phyloP scores from a whole-genome alignment of 2,797 vertebrate species.

The Hirundo rustica region DNA sequence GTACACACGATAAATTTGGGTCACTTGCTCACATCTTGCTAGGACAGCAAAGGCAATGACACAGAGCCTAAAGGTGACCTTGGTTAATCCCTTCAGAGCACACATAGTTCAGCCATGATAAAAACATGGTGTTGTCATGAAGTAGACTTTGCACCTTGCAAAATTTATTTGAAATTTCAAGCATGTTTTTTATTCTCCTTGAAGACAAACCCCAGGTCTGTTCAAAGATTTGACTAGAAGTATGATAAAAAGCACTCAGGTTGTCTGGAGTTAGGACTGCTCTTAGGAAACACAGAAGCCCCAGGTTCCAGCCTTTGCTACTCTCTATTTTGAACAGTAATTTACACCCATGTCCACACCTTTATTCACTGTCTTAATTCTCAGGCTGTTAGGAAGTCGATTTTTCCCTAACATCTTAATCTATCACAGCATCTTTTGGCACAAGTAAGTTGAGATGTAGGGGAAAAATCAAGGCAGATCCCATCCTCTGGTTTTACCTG shows the following conservation, averaged over 20 bases:
- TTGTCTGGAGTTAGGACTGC: background rate
- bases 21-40: background rate
- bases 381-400: background rate
- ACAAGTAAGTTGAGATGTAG: background rate
- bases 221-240: background rate
- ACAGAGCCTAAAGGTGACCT: background rate
- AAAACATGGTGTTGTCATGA: background rate
- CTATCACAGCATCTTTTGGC: background rate
- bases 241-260: background rate
- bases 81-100: background rate
- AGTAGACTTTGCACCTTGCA: background rate
- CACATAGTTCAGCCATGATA: background rate
- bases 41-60: background rate
- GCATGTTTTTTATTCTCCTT: background rate
- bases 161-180: background rate
- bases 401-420: background rate
- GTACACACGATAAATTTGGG: background rate
- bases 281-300: background rate
- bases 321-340: background rate
- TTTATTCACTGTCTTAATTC: background rate
- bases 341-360: background rate
- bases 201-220: background rate
- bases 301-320: background rate
- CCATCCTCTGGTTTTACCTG: background rate
- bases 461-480: background rate